Evolutionary conservation across 2,888 invertebrate species (phyloP).

Genomic region (Fissipunctia ypsillon): DNA sequence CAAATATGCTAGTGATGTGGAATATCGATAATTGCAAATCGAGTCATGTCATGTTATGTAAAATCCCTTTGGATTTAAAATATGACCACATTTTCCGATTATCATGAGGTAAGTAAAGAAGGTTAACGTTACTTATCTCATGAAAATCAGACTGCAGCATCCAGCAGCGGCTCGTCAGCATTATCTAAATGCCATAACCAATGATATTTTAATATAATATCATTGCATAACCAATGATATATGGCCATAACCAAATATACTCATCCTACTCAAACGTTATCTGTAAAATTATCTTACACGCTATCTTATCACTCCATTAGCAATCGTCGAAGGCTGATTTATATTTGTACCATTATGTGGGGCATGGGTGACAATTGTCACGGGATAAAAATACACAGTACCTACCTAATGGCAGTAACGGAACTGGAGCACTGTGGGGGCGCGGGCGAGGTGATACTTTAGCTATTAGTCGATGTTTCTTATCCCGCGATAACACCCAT

Average conservation of each 20-base stretch:
- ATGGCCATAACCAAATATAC: background rate
- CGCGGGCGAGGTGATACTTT: background rate
- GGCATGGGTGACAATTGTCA: slow-evolving; percentile 20
- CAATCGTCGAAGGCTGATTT: slow-evolving; percentile 13
- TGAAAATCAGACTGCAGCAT: too few relatives aligned
- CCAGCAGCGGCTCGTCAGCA: background rate
- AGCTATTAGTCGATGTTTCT: background rate
- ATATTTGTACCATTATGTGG: slow-evolving; percentile 22
- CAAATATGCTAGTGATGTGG: too few relatives aligned
- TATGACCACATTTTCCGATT: background rate
- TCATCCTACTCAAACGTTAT: background rate
- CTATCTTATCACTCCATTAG: slow-evolving; percentile 1
- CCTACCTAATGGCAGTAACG: background rate
- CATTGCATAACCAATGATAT: too few relatives aligned
- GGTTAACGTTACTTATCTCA: too few relatives aligned
- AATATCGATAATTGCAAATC: too few relatives aligned
- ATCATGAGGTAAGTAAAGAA: background rate
- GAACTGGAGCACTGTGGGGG: background rate
- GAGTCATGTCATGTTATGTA: too few relatives aligned
- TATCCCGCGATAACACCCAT: background rate
- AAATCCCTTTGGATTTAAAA: too few relatives aligned
- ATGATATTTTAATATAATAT: too few relatives aligned
- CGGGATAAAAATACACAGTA: slow-evolving; percentile 41
- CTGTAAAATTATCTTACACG: background rate
- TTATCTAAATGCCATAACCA: background rate